Base-by-base conservation (phyloP, 2,888 invertebrate genomes). In the Eristalis tenax region DNA sequence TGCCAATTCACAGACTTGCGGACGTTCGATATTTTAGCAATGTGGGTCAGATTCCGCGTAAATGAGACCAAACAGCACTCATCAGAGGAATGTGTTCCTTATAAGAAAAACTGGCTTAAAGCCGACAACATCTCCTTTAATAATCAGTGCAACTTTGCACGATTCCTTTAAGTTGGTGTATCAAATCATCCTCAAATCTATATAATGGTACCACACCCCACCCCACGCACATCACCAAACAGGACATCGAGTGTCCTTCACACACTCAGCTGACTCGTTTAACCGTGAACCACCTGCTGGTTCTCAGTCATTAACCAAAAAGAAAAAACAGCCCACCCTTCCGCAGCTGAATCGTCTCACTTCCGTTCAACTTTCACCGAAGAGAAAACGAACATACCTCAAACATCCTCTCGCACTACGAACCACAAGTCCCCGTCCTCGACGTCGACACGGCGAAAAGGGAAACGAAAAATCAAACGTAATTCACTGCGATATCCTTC, bases 261-360 rank as follows among this genome's bases (percentile, higher is more conserved):
- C 13, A 59, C 59, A 8, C 59, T 59, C 59, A 59, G 15, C 26
- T 26, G 28, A 43, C 32, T 50, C 61, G 43, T 73, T 61, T 73
- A 50, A 63, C 18, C 59, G n/a, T 56, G 28, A 73, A 66, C 71
- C 71, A 61, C 61, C 66, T 73, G 71, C 73, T 50, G 32, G 40
- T 79, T 79, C 73, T 18, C 79, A 79, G 18, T 68, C 61, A 75
- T 75, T 75, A 40, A 10, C 38, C 38, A 22, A 59, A 40, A 59
- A 66, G 15, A 22, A 64, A 68, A 5, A 2, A 28, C 70, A 23
- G 4, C 0, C n/a, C 22, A 38, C 68, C 63, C 10, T 22, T 13
- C 18, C 32, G 32, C 50, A 43, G 15, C 15, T 1, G 11, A 59
- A 59, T 59, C 23, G 23, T 28, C 26, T 28, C 26, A 59, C 59